Conservation (phyloP, 2,888 invertebrate species). For the Kryphioiulus occultus region DNA sequence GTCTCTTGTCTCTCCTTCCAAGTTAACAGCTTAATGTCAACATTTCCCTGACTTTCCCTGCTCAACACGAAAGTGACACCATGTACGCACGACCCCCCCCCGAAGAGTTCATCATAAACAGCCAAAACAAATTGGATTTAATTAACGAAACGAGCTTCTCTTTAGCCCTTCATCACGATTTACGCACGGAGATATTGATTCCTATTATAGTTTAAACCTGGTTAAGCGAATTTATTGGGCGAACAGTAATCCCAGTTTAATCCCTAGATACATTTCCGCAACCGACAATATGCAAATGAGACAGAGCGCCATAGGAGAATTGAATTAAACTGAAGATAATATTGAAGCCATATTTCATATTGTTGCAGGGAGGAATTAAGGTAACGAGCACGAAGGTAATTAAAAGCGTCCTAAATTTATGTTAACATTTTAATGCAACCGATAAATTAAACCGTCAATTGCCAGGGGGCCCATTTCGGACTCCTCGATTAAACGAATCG, state of each 20-base stretch:
- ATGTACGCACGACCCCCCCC: too few species aligned
- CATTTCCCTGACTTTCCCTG: too few species aligned
- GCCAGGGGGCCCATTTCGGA: constrained; percentile 9
- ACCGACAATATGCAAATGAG: not conserved
- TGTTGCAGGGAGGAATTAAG: constrained; percentile 1
- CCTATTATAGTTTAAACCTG: not conserved
- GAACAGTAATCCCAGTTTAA: not conserved
- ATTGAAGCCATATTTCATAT: not conserved
- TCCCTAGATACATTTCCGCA: not conserved
- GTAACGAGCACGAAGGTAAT: not conserved
- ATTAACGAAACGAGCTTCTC: not conserved
- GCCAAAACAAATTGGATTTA: not conserved
- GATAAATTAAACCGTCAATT: constrained; percentile 16
- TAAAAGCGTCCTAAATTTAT: not conserved
- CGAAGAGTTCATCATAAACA: too few species aligned
- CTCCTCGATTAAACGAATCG: not conserved
- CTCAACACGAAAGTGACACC: too few species aligned
- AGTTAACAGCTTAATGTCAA: too few species aligned
- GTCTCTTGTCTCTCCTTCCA: too few species aligned
- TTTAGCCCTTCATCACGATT: not conserved
- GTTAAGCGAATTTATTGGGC: not conserved
- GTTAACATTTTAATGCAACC: constrained; percentile 1
- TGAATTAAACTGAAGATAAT: constrained; percentile 6
- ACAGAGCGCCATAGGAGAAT: constrained; percentile 9
- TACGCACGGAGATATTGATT: not conserved